Conservation (phyloP, 2,113 vertebrate genomes). For the Pseudorasbora parva region DNA sequence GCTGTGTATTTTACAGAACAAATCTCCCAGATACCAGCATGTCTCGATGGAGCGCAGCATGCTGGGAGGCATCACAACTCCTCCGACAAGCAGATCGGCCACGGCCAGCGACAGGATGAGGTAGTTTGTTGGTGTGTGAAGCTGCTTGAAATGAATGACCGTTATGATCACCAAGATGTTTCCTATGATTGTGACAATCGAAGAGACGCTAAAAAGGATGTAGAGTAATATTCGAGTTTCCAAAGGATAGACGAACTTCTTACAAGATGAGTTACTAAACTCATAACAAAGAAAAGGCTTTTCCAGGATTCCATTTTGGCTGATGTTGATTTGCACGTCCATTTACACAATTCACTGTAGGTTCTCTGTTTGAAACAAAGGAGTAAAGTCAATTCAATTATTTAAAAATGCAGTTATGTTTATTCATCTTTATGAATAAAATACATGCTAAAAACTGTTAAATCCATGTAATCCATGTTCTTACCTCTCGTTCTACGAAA, state of each 20-base stretch:
- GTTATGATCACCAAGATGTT: conserved; percentile 83
- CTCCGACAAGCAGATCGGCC: conserved; percentile 79
- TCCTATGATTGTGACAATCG: conserved; percentile 77
- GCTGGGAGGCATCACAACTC: conserved; percentile 82
- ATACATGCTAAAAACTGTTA: no score
- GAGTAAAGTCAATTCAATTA: no score
- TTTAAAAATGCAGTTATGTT: no score
- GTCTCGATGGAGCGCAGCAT: conserved; percentile 82
- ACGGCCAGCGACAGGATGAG: conserved; percentile 82
- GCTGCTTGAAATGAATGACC: conserved; percentile 81
- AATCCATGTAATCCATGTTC: no score
- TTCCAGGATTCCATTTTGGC: conserved; percentile 7
- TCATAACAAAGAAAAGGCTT: conserved; percentile 67
- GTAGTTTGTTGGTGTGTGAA: conserved; percentile 82
- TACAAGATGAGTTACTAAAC: conserved; percentile 75
- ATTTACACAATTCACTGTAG: no score
- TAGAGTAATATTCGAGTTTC: conserved; percentile 73
- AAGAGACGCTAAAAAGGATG: conserved; percentile 71
- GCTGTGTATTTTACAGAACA: conserved; percentile 83
- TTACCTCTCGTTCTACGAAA: no score
- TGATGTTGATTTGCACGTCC: background rate
- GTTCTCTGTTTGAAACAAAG: no score
- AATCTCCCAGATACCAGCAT: conserved; percentile 82
- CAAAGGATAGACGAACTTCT: conserved; percentile 71
- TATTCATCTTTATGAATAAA: no score